Base-by-base conservation (phyloP, 2,113 vertebrate genomes). In the Dunckerocampus dactyliophorus region DNA sequence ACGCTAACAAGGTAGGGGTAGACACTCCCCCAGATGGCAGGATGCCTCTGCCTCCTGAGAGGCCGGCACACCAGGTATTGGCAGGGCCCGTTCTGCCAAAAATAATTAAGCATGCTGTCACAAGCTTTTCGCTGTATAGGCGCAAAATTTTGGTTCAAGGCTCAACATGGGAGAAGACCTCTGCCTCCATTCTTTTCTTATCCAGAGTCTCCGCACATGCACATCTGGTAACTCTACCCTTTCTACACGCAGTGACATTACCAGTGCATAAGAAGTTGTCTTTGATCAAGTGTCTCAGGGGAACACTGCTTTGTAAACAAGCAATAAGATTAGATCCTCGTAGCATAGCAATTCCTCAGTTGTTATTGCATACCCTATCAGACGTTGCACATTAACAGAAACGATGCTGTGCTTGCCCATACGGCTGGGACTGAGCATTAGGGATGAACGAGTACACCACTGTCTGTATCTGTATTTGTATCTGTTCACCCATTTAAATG, bases 101-200 rank as follows among this genome's bases (percentile, higher is more conserved):
- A 83, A 90, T 90, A 89, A 89, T 89, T 87, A 90, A 90, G 85
- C 88, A 81, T 55, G 79, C 82, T 90, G 88, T 90, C 86, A 88
- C 63, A 43, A 62, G 72, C 66, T 78, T 91, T 90, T 83, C 86
- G 89, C 89, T 87, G 82, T 81, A 81, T 86, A 74, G 39, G 88
- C 89, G 88, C 74, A 85, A 89, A 88, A 84, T 79, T 59, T 79
- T 81, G 81, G 81, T 88, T 85, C 87, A 85, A 87, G 79, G 77
- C 84, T 85, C 86, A 88, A 87, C 87, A 83, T 87, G 88, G 87
- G 87, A 89, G 85, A 88, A 79, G 75, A 82, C 86, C 80, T 70
- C 79, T 84, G 82, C 82, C 81, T 85, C 77, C 66, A 74, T 85
- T 77, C 67, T 79, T 76, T 65, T 72, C 65, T 74, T 78, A 72